Evolutionary conservation across 1,140 invertebrate genomes (phyloP), one percentile per base, ranked within the genome.

Genomic region (Chlorops oryzae): DNA sequence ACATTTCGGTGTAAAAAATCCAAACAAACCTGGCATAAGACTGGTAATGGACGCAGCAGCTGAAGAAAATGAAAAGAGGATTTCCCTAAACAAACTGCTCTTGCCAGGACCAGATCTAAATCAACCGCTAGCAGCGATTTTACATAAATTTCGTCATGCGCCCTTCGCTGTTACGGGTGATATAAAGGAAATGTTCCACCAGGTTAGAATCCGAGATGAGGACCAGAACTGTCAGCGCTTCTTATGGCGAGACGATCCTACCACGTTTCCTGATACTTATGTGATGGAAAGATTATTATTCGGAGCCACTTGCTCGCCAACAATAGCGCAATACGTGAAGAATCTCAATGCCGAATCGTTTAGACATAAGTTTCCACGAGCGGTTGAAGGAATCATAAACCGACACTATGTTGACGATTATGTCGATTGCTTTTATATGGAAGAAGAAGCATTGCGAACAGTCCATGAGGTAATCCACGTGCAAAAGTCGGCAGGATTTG

Each of bases 381-480:
- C 44, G 3, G 17, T 35, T 5, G 17, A 46, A 27, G 23, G 12
- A 9, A 45, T 45, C 15, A 27, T 45, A 6, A 3, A 37, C 3
- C 34, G 37, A 18, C 28, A 34, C 15, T 47, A 18, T 44, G 68
- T 71, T 56, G 69, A 72, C 49, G 72, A 72, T 46, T 72, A 65
- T 44, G 55, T 72, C 6, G 63, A 68, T 43, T 63, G 62, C 47
- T 41, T 56, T 5, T 48, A 61, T 1, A 55, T 54, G 4, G 59
- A 57, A 25, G 18, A 35, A 3, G 54, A 58, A 10, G 60, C 63
- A 0, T 55, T 50, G n/a, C 7, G 52, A 24, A 18, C 63, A 13
- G 54, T 62, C 6, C 38, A 45, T 6, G 24, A 68, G 23, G 58
- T 68, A 17, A 43, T 34, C 7, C 10, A 57, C 15, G 63, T 73